phyloP scores from a whole-genome alignment of 2,888 invertebrate genomes.

The Andrena dorsata region DNA sequence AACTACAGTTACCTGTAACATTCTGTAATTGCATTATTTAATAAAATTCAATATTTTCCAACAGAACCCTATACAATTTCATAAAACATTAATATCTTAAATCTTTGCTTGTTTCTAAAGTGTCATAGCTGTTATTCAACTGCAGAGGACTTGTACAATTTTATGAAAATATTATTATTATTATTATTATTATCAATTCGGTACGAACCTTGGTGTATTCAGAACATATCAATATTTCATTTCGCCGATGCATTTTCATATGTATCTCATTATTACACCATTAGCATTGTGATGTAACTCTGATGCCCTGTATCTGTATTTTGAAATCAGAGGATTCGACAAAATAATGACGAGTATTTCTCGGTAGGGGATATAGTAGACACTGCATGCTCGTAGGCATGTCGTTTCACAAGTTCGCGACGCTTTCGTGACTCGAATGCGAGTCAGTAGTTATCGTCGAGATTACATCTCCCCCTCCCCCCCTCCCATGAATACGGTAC shows the following conservation, averaged over 20 bases:
- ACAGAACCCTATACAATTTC: not conserved
- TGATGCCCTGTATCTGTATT: not conserved
- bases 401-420: slow-evolving; percentile 62
- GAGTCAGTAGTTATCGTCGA: slow-evolving; percentile 68
- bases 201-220: too few species aligned
- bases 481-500: slow-evolving; percentile 57
- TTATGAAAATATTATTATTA: too few species aligned
- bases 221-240: not conserved
- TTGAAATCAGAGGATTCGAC: slow-evolving; percentile 13
- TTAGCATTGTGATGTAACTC: not conserved
- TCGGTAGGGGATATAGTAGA: slow-evolving; percentile 23
- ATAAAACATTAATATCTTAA: not conserved
- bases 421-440: slow-evolving; percentile 72
- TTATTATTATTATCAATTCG: too few species aligned
- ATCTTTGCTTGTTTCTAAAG: too few species aligned
- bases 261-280: not conserved
- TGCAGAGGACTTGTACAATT: too few species aligned
- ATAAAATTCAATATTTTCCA: too few species aligned
- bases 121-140: too few species aligned
- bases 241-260: not conserved
- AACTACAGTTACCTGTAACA: too few species aligned
- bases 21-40: too few species aligned
- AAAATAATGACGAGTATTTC: slow-evolving; percentile 36
- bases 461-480: slow-evolving; percentile 64
- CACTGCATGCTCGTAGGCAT: slow-evolving; percentile 49